A percentile compares a stretch with the other conserved stretches of the same genome.
These are phyloP conservation scores for Coenobita brevimanus DNA, from an alignment of 1,140 invertebrate species.

Conservation along the genomic window DNA sequence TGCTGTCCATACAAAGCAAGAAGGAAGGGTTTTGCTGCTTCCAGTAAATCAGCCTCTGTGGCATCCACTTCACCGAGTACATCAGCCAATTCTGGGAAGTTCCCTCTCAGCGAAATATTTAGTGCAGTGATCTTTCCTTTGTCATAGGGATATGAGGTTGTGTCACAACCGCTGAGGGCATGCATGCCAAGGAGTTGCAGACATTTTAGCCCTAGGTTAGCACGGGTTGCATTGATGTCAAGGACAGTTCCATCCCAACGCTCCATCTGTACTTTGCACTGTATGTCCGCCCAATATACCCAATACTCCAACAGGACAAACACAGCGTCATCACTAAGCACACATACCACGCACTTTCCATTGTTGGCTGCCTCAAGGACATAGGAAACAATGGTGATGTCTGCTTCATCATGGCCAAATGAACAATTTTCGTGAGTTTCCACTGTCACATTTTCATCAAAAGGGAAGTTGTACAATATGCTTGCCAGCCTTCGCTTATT, in stretches of 20 bases:
- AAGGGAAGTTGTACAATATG: neutral
- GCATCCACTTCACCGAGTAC: too few species aligned
- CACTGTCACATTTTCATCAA: neutral
- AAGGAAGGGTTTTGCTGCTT: neutral
- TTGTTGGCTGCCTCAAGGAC: too few species aligned
- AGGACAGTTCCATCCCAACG: too few species aligned
- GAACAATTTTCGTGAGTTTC: neutral
- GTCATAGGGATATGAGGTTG: neutral
- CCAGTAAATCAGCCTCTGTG: too few species aligned
- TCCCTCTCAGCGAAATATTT: neutral
- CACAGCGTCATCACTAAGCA: conserved; percentile 2
- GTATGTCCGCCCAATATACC: neutral
- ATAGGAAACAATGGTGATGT: too few species aligned
- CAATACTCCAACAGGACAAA: neutral
- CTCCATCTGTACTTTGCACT: too few species aligned
- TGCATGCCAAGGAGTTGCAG: too few species aligned
- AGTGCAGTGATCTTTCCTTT: neutral
- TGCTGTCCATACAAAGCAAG: too few species aligned
- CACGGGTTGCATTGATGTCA: too few species aligned
- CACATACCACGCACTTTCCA: neutral
- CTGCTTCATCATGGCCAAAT: too few species aligned
- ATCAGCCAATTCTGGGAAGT: neutral
- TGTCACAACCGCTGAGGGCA: neutral
- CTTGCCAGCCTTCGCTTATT: neutral
- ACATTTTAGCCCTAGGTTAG: too few species aligned